These are phyloP conservation scores for Sebastes nivosus DNA, from an alignment of 2,797 vertebrate genomes.

Conservation along the genomic window DNA sequence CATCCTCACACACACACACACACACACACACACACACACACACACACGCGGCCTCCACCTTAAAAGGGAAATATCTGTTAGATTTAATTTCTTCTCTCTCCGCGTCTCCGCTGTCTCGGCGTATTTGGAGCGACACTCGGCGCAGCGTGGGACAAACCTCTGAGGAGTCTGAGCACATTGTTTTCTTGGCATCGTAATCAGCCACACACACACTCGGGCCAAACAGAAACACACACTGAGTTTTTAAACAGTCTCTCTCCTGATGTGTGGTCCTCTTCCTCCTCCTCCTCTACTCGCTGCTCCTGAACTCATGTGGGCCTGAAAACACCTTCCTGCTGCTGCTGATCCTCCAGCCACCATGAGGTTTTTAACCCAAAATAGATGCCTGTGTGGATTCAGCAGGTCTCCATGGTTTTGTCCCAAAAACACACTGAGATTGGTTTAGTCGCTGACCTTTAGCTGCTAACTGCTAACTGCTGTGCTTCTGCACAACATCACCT, in stretches of 20 bases:
- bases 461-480: neutral
- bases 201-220: slow-evolving; percentile 41
- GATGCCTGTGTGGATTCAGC: neutral
- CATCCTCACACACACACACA: neutral
- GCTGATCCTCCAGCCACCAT: slow-evolving; percentile 15
- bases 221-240: slow-evolving; percentile 46
- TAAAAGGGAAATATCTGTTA: slow-evolving; percentile 71
- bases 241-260: slow-evolving; percentile 63
- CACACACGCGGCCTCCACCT: slow-evolving; percentile 35
- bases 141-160: slow-evolving; percentile 50
- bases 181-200: slow-evolving; percentile 71
- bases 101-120: slow-evolving; percentile 19
- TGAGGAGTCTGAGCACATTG: slow-evolving; percentile 66
- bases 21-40: neutral
- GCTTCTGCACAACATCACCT: neutral
- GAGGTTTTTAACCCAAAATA: slow-evolving; percentile 40
- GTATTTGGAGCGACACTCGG: slow-evolving; percentile 42
- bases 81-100: slow-evolving; percentile 49
- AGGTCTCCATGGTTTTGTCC: slow-evolving; percentile 21
- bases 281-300: neutral
- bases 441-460: slow-evolving; percentile 15
- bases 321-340: slow-evolving; percentile 27
- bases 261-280: slow-evolving; percentile 68
- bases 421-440: neutral
- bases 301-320: slow-evolving; percentile 48